Evolutionary conservation across 1,140 invertebrate species (phyloP).

Genomic region (Copidosoma floridanum): DNA sequence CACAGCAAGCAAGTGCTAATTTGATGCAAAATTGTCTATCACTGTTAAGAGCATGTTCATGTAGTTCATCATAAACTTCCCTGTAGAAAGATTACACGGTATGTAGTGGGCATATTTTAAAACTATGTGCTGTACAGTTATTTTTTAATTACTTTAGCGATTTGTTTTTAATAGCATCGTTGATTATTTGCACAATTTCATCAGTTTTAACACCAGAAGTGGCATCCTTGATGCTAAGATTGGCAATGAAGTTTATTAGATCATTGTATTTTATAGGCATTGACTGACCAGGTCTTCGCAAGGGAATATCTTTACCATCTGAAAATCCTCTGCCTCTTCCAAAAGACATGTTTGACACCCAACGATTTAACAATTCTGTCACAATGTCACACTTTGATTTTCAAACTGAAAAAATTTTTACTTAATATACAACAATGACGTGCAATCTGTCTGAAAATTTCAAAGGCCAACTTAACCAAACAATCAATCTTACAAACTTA

Average conservation of each 20-base stretch:
- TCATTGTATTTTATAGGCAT: background rate
- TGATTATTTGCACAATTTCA: constrained; percentile 14
- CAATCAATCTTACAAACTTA: no score
- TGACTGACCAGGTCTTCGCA: constrained; percentile 21
- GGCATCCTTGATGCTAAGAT: background rate
- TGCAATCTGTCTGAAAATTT: no score
- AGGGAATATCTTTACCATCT: constrained; percentile 11
- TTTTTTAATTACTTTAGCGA: constrained; percentile 12
- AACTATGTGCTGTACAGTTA: no score
- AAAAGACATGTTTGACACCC: constrained; percentile 21
- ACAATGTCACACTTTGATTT: no score
- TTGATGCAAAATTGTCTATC: constrained; percentile 29
- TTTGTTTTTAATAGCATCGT: constrained; percentile 2
- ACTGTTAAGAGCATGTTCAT: constrained; percentile 24
- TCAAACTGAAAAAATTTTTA: no score
- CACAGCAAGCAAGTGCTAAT: constrained; percentile 19
- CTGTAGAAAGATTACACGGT: constrained; percentile 15
- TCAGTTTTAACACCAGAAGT: background rate
- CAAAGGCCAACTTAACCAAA: no score
- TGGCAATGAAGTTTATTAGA: constrained; percentile 13
- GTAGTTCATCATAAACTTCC: constrained; percentile 23
- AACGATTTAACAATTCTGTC: no score
- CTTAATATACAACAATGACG: no score
- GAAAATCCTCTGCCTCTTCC: constrained; percentile 24
- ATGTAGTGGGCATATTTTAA: background rate